phyloP scores from a whole-genome alignment of 1,140 invertebrate species.

The Anoplolepis gracilipes region DNA sequence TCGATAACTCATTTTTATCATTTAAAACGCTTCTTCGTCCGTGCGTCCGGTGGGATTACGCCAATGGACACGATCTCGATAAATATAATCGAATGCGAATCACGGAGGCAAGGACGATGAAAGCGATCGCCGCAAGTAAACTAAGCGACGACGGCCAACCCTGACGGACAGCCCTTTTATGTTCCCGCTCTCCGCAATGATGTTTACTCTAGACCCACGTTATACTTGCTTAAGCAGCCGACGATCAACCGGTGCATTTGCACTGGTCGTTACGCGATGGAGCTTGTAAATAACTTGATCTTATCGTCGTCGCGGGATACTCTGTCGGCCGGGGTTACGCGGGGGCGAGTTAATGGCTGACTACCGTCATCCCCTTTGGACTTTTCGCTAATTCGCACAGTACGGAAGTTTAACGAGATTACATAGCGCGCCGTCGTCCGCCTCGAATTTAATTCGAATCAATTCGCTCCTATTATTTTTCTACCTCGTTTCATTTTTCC shows the following conservation, averaged over 20 bases:
- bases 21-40: conserved; percentile 39
- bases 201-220: conserved; percentile 12
- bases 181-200: conserved; percentile 8
- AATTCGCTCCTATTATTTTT: conserved; percentile 52
- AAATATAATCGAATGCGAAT: conserved; percentile 46
- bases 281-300: conserved; percentile 63
- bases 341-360: conserved; percentile 45
- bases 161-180: conserved; percentile 21
- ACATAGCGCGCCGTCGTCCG: conserved; percentile 14
- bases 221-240: conserved; percentile 43
- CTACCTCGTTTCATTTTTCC: conserved; percentile 35
- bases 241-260: conserved; percentile 40
- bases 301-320: conserved; percentile 30
- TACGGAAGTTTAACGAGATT: conserved; percentile 58
- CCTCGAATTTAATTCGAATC: conserved; percentile 58
- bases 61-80: conserved; percentile 35
- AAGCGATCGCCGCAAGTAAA: conserved; percentile 13
- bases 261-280: conserved; percentile 42
- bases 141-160: conserved; percentile 1
- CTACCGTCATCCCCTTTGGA: conserved; percentile 53
- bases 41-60: not conserved
- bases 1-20: conserved; percentile 63
- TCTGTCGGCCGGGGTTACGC: not conserved
- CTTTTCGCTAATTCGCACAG: conserved; percentile 61
- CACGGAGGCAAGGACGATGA: not conserved